Conservation (phyloP, 2,113 vertebrate genomes). For the Anser cygnoides region DNA sequence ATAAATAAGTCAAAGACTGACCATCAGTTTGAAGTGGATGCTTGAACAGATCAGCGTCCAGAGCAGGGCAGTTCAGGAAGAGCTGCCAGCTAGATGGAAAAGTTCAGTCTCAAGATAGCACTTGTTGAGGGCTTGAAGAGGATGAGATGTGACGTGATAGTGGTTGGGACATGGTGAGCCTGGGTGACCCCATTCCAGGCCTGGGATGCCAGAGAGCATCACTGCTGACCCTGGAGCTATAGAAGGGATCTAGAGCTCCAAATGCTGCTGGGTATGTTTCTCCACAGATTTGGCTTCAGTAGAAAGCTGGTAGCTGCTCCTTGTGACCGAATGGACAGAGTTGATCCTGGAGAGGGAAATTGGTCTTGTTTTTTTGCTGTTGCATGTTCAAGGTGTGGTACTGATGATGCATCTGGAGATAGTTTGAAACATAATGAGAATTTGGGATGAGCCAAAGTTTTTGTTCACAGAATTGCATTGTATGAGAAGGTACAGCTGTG, state of each 20-base stretch:
- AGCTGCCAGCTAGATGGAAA: not conserved
- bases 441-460: no score
- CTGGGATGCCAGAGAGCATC: rapidly evolving
- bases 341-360: not conserved
- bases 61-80: not conserved
- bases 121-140: not conserved
- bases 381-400: not conserved
- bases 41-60: rapidly evolving
- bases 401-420: not conserved
- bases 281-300: not conserved
- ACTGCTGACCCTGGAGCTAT: not conserved
- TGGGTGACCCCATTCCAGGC: no score
- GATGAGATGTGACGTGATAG: not conserved
- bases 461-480: no score
- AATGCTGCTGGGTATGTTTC: not conserved
- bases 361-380: not conserved
- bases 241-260: not conserved
- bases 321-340: not conserved
- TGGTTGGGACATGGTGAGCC: rapidly evolving
- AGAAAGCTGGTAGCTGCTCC: not conserved
- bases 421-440: no score
- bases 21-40: not conserved
- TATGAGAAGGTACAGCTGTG: no score
- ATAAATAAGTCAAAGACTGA: not conserved
- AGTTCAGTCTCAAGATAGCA: not conserved